phyloP scores from a whole-genome alignment of 2,113 vertebrate genomes.

The Misgurnus mizolepis region DNA sequence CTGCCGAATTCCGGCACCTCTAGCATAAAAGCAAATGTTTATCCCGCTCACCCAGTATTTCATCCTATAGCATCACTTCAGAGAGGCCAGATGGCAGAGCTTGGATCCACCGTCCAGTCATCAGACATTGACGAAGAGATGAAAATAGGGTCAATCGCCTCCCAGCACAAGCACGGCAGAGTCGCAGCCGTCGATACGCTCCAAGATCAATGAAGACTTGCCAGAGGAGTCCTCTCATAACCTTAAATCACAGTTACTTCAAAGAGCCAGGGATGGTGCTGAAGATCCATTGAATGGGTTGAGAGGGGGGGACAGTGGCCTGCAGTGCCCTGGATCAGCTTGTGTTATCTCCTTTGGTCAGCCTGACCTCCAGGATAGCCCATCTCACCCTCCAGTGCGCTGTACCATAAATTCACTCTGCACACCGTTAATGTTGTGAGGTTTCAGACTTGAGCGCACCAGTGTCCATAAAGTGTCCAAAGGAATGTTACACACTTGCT shows the following conservation, averaged over 20 bases:
- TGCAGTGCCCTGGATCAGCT: conserved; percentile 42
- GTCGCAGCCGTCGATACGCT: conserved; percentile 40
- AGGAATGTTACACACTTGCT: conserved; percentile 57
- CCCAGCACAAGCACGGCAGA: conserved; percentile 45
- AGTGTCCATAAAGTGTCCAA: conserved; percentile 45
- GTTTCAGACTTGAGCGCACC: conserved; percentile 44
- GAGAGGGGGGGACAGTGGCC: conserved; percentile 29
- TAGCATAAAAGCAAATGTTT: conserved; percentile 52
- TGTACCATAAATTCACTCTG: conserved; percentile 56
- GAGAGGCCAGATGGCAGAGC: conserved; percentile 49
- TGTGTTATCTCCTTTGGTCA: conserved; percentile 56
- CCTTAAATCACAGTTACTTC: conserved; percentile 65
- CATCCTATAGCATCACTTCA: conserved; percentile 47
- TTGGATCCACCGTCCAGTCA: conserved; percentile 39
- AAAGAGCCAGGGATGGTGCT: conserved; percentile 49
- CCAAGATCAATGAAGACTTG: conserved; percentile 56
- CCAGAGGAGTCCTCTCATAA: conserved; percentile 42
- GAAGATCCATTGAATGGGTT: conserved; percentile 36
- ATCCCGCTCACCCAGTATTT: conserved; percentile 58
- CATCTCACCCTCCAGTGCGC: conserved; percentile 44
- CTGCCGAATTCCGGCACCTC: conserved; percentile 48
- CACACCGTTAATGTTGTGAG: conserved; percentile 45
- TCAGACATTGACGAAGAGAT: conserved; percentile 35
- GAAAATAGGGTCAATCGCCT: conserved; percentile 50
- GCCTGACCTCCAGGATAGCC: conserved; percentile 44